Base-by-base conservation (phyloP, 1,140 invertebrate genomes). In the Sycophila sp. region DNA sequence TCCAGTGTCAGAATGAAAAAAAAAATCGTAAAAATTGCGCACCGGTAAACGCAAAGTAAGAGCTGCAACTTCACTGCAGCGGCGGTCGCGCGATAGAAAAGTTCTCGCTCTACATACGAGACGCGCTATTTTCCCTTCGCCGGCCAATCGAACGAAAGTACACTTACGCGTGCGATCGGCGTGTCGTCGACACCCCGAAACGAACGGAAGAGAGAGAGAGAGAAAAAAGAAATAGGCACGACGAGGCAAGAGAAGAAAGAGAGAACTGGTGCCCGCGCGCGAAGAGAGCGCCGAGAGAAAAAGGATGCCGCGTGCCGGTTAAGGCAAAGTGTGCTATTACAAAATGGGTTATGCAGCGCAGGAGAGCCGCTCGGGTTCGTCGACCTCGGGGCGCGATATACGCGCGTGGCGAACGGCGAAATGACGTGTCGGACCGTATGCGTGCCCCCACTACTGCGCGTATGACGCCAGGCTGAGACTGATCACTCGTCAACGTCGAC, bases 301-400 rank as follows among this genome's bases (percentile, higher is more conserved):
- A 74, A 78, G 74, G 73, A 75, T 77, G 69, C 76, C 76, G 79
- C 78, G 79, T 80, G 78, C 77, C 75, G 75, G 77, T 79, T 77
- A 75, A 78, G n/a, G 76, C 76, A 80, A 85, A 86, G 83, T 86
- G 82, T 84, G 81, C 83, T 85, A 81, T 85, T 86, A 85, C 83
- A 86, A 85, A 85, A 86, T 86, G 78, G 83, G 83, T 86, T 85
- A 85, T 83, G 83, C 81, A 81, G 82, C 82, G 78, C 79, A 77
- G 78, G 79, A 84, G 78, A 83, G 78, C 74, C 70, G 77, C n/a
- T 77, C 69, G 78, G 72, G 83, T 83, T 85, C 81, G 81, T 80
- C 76, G 81, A 85, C 45, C 67, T 19, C 24, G 10, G 49, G 73
- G 76, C 75, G 77, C 80, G 75, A 81, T 77, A 77, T n/a, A n/a